Base-by-base conservation (phyloP, 2,113 vertebrate species). In the Lethenteron reissneri region DNA sequence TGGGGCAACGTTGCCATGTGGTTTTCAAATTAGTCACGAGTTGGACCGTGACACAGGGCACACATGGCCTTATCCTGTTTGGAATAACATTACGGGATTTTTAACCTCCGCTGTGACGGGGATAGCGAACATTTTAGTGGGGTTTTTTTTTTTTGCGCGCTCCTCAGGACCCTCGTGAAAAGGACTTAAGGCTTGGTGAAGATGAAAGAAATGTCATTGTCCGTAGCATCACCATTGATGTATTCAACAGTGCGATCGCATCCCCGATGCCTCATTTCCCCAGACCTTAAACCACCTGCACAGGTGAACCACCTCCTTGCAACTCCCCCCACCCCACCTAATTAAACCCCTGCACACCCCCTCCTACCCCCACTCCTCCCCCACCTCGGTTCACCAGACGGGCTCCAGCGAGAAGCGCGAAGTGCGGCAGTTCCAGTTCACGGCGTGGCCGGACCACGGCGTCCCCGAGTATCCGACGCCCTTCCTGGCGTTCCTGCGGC, bases 401-500 rank as follows among this genome's bases (percentile, higher is more conserved):
- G 90, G 90, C 72, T 95, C 89, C 69, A 90, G 84, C 75, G 89
- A 97, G 81, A 96, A 92, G 78, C 81, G 90, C 75, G 90, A 97
- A 75, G 82, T 97, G 3, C 83, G 88, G 11, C 94, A 97, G 81
- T 95, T 97, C 82, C 94, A 97, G 81, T 97, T 96, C 77, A 86
- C 94, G 85, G 89, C 88, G 64, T 97, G 94, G 94, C 94, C 94
- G 0, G 92, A 97, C 77, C 92, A 97, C 0, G 94, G 94, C 2
- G 94, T 97, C 56, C 94, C 92, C 0, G 90, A 97, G 76, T 92
- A 92, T 75, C 89, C 94, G 1, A 94, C 92, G 12, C 87, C 90
- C 0, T 91, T 87, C 71, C 78, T 97, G 69, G 86, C 88, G 76
- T 97, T 97, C 78, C 80, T 97, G 73, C 83, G 88, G 68, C 82